Conservation (phyloP, 2,888 invertebrate genomes). For the Podabrus alpinus region DNA sequence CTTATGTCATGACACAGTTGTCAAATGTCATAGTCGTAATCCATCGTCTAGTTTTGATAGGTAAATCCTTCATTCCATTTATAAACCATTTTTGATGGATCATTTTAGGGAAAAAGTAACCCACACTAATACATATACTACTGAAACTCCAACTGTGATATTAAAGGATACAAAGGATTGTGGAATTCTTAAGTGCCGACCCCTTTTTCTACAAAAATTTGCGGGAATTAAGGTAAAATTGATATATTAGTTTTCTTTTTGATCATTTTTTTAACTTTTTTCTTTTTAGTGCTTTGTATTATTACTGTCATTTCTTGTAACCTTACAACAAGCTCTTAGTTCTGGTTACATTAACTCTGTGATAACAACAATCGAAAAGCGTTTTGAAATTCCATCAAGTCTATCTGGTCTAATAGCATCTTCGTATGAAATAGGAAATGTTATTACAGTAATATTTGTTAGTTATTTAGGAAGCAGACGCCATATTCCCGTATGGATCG, state of each 20-base stretch:
- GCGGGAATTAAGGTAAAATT: slow-evolving; percentile 80
- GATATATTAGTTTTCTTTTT: neutral
- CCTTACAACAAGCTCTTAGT: slow-evolving; percentile 86
- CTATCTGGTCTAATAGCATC: slow-evolving; percentile 92
- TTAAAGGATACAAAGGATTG: slow-evolving; percentile 78
- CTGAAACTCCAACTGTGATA: slow-evolving; percentile 63
- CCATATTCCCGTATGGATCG: slow-evolving; percentile 94
- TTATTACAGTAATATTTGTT: slow-evolving; percentile 93
- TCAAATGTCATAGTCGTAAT: slow-evolving; percentile 82
- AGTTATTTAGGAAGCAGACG: slow-evolving; percentile 91
- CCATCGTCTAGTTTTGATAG: slow-evolving; percentile 76
- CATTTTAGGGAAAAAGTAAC: slow-evolving; percentile 60
- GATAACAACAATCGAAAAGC: slow-evolving; percentile 95
- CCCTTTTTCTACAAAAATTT: slow-evolving; percentile 82
- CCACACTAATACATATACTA: slow-evolving; percentile 61
- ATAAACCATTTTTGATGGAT: neutral
- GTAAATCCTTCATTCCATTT: slow-evolving; percentile 49
- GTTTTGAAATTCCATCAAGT: slow-evolving; percentile 92
- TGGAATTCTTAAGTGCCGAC: slow-evolving; percentile 85
- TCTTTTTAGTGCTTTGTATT: slow-evolving; percentile 80
- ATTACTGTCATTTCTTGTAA: slow-evolving; percentile 86
- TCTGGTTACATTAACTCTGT: slow-evolving; percentile 94
- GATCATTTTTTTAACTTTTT: neutral
- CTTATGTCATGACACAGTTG: slow-evolving; percentile 55
- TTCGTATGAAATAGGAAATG: slow-evolving; percentile 94